Percentiles rank a stretch among this genome's conserved stretches.
phyloP scores from a whole-genome alignment of 2,113 vertebrate genomes.

The Macaca mulatta region DNA sequence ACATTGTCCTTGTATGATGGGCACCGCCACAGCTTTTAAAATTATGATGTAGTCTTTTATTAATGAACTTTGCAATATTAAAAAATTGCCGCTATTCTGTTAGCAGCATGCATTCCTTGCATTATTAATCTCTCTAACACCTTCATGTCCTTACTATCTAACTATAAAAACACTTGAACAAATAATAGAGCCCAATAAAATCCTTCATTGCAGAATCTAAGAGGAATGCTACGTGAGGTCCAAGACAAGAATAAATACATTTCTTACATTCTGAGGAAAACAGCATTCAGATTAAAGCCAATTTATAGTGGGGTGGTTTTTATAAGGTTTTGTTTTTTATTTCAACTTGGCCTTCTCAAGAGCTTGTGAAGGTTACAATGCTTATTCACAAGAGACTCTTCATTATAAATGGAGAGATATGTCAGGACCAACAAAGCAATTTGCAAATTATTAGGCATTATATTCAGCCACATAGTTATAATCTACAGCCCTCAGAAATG shows the following conservation, averaged over 20 bases:
- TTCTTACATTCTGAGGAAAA: conserved; percentile 55
- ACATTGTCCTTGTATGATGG: conserved; percentile 29
- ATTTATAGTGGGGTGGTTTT: conserved; percentile 46
- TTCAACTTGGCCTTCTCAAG: conserved; percentile 67
- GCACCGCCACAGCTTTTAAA: conserved; percentile 27
- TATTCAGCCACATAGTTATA: conserved; percentile 49
- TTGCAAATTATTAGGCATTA: conserved; percentile 73
- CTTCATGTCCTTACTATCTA: conserved; percentile 37
- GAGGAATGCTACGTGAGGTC: conserved; percentile 44
- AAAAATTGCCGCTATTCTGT: conserved; percentile 52
- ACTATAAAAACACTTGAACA: conserved; percentile 63
- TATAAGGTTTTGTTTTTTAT: conserved; percentile 61
- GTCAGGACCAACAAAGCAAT: conserved; percentile 71
- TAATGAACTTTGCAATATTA: conserved; percentile 63
- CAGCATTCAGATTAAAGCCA: conserved; percentile 66
- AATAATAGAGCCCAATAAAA: conserved; percentile 62
- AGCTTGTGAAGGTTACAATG: conserved; percentile 74
- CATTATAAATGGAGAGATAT: conserved; percentile 65
- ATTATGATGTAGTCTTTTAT: conserved; percentile 53
- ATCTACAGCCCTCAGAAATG: conserved; percentile 59
- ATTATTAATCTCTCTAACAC: conserved; percentile 68
- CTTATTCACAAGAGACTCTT: conserved; percentile 61
- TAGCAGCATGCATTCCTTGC: conserved; percentile 49
- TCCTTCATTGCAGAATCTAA: conserved; percentile 18
- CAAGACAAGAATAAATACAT: conserved; percentile 53